Evolutionary conservation across 2,888 invertebrate species (phyloP), one percentile per base, ranked within the genome.

Genomic region (Chrysina gloriosa): DNA sequence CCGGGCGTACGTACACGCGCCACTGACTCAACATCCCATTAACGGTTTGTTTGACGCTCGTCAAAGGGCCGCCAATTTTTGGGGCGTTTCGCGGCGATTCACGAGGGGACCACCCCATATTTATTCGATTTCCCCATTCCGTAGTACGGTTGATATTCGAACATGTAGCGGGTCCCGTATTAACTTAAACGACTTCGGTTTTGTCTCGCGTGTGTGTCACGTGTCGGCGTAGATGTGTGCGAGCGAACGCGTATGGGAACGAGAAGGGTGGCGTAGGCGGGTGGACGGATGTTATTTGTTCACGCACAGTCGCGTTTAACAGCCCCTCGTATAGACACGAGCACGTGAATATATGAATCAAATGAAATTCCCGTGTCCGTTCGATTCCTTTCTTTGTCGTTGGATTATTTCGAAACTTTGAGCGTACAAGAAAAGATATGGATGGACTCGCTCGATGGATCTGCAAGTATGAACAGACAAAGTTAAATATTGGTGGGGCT

Each of bases 11-110:
- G 34, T n/a, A n/a, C 47, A 47, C 9, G 23, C 21, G 11, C 34
- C 11, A 7, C 34, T 21, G 47, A 47, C 31, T 63, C 63, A 31
- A 47, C 54, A 45, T 54, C 54, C 54, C 54, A 65, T 65, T 65
- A 65, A 65, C 42, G 27, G 52, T 39, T 65, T 25, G 65, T 52
- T 65, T 65, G 52, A 56, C 39, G 56, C 39, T 45, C 45, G 54
- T 52, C 54, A 42, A 54, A 42, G 42, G 29, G 34, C 27, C 21
- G 39, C 54, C 65, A 54, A 65, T 52, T 54, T 65, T 65, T 29
- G 65, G 54, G 54, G 54, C 11, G 65, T 52, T 54, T 29, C 29
- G 23, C 11, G 16, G 21, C 54, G 27, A 42, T 54, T 54, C 42
- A 42, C 27, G 19, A 29, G 23, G 23, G 23, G 31, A n/a, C 31